Evolutionary conservation across 2,888 invertebrate species (phyloP), one percentile per base, ranked within the genome.

Genomic region (Uropetala carovei): DNA sequence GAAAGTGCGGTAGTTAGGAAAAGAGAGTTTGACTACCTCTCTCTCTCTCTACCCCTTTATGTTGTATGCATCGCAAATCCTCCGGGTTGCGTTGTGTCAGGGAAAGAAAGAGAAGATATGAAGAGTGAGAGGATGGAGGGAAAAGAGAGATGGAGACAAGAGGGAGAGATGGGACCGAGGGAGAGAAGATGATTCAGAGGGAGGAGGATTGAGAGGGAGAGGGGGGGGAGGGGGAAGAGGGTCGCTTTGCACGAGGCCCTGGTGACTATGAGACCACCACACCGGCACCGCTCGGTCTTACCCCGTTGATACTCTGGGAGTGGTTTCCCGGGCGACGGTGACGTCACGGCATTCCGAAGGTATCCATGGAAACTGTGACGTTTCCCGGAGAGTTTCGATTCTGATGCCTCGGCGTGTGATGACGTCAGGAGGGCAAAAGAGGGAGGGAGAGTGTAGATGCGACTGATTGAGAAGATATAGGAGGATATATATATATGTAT

Each of bases 341-440:
- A 89, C 89, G 89, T 89, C 89, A 89, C 43, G 43, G n/a, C 43
- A 64, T 64, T 64, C 64, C 64, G 89, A 89, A 89, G 89, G 89
- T 89, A 89, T 30, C 89, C 89, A 89, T 89, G 89, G 89, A 68
- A 89, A 89, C 89, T 68, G 89, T 89, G 89, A 89, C 89, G 89
- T 89, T 89, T 64, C 64, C 75, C 64, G 89, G 68, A 64, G 89
- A 89, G 89, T 56, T 89, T 89, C 89, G 89, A 89, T 89, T 89
- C 64, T 60, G 89, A 89, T 86, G 86, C 86, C 86, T 86, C 86
- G 86, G 59, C 60, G 86, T 86, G 86, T 86, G 83, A 43, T 86
- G 86, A 86, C 86, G 89, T 89, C 64, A 89, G 64, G n/a, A 43
- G 7, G 60, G n/a, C 8, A 14, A 59, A 59, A 11, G 85, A 58